Evolutionary conservation across 2,113 vertebrate species (phyloP).

Genomic region (Zapus hudsonius): DNA sequence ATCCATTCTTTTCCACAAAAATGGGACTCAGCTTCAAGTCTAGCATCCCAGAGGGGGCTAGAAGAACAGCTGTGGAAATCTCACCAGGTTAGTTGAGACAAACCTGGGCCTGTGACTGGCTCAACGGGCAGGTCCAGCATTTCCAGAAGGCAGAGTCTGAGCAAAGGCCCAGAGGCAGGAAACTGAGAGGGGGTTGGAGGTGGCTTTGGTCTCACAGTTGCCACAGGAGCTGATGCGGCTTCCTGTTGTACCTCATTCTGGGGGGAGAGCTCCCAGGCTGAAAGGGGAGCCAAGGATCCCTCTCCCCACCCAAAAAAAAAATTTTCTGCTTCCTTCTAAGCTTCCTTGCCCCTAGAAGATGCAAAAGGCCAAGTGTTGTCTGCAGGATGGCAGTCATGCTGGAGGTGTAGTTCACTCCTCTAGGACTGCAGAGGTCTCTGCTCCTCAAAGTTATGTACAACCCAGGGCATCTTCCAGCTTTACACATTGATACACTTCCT

Average conservation of each 20-base stretch:
- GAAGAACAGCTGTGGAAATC: constrained; percentile 21
- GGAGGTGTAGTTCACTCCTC: neutral
- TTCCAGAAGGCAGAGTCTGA: neutral
- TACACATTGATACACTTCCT: neutral
- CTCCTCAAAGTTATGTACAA: neutral
- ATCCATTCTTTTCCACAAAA: neutral
- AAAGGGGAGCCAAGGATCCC: neutral
- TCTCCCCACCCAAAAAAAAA: neutral
- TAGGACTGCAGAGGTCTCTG: neutral
- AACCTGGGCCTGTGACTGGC: neutral
- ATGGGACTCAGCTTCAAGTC: neutral
- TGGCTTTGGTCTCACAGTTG: neutral
- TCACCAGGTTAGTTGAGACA: constrained; percentile 20
- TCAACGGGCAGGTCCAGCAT: neutral
- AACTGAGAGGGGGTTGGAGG: neutral
- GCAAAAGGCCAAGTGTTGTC: neutral
- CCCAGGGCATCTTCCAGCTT: neutral
- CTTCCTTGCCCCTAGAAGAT: neutral
- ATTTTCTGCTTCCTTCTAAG: neutral
- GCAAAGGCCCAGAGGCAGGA: neutral
- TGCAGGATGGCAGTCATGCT: neutral
- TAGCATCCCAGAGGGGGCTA: neutral
- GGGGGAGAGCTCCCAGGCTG: neutral
- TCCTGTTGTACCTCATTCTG: neutral
- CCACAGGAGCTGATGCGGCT: neutral